Evolutionary conservation across 2,797 vertebrate genomes (phyloP).

Genomic region (Sparus aurata): DNA sequence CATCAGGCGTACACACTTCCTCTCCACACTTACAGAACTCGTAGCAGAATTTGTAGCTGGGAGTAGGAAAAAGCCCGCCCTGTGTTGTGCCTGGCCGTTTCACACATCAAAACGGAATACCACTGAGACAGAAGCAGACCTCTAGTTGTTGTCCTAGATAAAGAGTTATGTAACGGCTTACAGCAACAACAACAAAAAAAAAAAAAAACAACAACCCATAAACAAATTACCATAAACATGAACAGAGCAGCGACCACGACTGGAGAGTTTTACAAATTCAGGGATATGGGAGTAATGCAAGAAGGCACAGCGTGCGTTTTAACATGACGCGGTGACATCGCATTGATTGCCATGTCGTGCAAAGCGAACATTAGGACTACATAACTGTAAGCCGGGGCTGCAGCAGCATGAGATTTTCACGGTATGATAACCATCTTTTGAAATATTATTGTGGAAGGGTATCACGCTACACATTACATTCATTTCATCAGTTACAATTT

Average conservation of each 20-base stretch:
- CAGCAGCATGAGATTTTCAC: no score
- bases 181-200: constrained; percentile 41
- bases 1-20: constrained; percentile 26
- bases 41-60: constrained; percentile 11
- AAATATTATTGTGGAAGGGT: no score
- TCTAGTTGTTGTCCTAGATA: constrained; percentile 76
- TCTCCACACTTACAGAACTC: constrained; percentile 4
- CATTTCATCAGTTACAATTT: no score
- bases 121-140: constrained; percentile 66
- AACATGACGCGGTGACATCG: constrained; percentile 15
- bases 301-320: constrained; percentile 5
- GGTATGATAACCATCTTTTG: no score
- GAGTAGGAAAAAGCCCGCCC: constrained; percentile 1
- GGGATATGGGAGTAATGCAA: constrained; percentile 13
- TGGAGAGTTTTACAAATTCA: constrained; percentile 40
- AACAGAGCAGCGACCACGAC: constrained; percentile 43
- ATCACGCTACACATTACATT: no score
- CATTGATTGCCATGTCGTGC: constrained; percentile 17
- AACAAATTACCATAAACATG: constrained; percentile 75
- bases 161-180: constrained; percentile 77
- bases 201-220: constrained; percentile 35
- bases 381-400: no score
- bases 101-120: constrained; percentile 59
- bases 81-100: constrained; percentile 26
- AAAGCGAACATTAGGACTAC: not conserved